A percentile compares a stretch with the other conserved stretches of the same genome.
These are phyloP conservation scores for Parotocinclus haroldoi DNA, from an alignment of 2,797 vertebrate genomes.

Conservation along the genomic window DNA sequence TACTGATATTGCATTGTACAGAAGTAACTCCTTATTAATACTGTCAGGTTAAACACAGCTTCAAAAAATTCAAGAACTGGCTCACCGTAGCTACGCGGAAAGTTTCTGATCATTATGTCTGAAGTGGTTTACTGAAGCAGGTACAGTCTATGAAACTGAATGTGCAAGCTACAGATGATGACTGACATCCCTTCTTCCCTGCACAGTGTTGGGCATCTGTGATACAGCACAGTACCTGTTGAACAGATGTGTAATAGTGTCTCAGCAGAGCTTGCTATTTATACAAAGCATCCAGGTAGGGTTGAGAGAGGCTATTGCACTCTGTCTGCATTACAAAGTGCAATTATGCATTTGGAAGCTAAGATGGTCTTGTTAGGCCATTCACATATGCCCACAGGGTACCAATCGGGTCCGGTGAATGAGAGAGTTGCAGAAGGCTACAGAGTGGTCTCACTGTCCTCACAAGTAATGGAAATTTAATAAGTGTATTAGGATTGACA, in stretches of 20 bases:
- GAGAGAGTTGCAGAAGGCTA: slow-evolving; percentile 23
- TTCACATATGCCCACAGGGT: slow-evolving; percentile 22
- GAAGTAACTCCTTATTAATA: too few relatives aligned
- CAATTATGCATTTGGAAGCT: slow-evolving; percentile 29
- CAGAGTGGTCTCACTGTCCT: slow-evolving; percentile 43
- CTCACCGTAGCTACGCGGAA: too few relatives aligned
- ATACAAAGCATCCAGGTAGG: slow-evolving; percentile 7
- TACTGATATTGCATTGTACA: too few relatives aligned
- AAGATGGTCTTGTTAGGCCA: slow-evolving; percentile 2
- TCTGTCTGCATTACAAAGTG: slow-evolving; percentile 26
- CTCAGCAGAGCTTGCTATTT: slow-evolving; percentile 16
- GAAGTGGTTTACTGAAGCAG: too few relatives aligned
- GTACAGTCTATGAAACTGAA: too few relatives aligned
- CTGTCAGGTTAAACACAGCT: too few relatives aligned
- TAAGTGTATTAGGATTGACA: slow-evolving; percentile 78
- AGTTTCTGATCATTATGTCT: too few relatives aligned
- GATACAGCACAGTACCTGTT: slow-evolving; percentile 35
- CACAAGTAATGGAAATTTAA: slow-evolving; percentile 64
- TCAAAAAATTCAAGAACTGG: too few relatives aligned
- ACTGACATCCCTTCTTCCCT: neutral
- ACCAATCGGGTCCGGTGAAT: slow-evolving; percentile 28
- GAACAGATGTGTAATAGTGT: slow-evolving; percentile 23
- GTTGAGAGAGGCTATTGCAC: slow-evolving; percentile 10
- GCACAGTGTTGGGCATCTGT: slow-evolving; percentile 33
- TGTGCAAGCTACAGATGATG: too few relatives aligned